phyloP scores from a whole-genome alignment of 2,888 invertebrate species.

The Trissolcus brochymenae region DNA sequence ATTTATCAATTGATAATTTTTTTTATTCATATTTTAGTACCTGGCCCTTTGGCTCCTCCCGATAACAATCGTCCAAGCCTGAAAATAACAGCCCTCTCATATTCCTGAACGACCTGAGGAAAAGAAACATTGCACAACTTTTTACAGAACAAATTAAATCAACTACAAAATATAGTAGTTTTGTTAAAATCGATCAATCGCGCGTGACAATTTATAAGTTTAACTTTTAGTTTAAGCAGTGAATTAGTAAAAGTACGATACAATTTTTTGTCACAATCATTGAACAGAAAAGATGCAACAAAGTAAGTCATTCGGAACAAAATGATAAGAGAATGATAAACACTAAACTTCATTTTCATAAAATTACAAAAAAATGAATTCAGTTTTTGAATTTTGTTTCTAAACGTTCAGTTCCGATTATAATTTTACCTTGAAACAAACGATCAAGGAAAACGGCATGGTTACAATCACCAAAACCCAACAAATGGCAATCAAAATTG shows the following conservation, averaged over 20 bases:
- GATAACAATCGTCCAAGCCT: constrained; percentile 91
- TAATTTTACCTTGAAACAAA: constrained; percentile 90
- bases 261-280: no score
- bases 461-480: constrained; percentile 90
- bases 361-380: no score
- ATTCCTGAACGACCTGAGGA: constrained; percentile 93
- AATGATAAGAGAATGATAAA: not conserved
- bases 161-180: no score
- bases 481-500: constrained; percentile 86
- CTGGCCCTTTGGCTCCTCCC: constrained; percentile 95
- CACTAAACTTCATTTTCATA: no score
- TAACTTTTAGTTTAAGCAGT: no score
- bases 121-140: no score
- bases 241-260: no score
- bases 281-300: no score
- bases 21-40: constrained; percentile 75
- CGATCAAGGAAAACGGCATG: constrained; percentile 93
- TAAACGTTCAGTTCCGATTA: constrained; percentile 12
- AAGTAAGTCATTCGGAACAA: not conserved
- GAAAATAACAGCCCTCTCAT: constrained; percentile 96
- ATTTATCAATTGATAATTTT: not conserved
- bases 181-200: no score
- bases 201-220: no score
- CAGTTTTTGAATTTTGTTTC: not conserved
- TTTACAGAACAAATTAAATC: no score